Conservation (phyloP, 1,140 invertebrate genomes). For the Zelostemma sp. region DNA sequence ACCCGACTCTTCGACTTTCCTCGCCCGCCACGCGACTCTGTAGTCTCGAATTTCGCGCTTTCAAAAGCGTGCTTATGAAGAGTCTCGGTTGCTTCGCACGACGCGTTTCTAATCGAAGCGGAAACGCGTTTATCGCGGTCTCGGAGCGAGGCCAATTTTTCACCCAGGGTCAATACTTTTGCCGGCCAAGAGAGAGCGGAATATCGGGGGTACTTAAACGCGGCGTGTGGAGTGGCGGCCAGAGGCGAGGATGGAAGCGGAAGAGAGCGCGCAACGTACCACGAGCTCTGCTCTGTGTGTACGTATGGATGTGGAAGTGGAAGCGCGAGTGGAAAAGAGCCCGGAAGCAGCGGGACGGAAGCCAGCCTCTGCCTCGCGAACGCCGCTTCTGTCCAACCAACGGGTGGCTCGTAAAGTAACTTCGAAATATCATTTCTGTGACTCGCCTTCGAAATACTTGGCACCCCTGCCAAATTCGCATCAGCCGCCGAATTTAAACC, state of each 20-base stretch:
- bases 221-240: constrained; percentile 53
- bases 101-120: too few relatives aligned
- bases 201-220: constrained; percentile 58
- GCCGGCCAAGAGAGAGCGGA: constrained; percentile 25
- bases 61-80: too few relatives aligned
- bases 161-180: constrained; percentile 43
- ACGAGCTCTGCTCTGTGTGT: constrained; percentile 38
- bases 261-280: constrained; percentile 38
- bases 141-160: constrained; percentile 15
- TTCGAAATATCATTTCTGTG: neutral
- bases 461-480: too few relatives aligned
- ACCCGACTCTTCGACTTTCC: neutral
- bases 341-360: constrained; percentile 52
- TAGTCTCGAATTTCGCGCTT: constrained; percentile 16
- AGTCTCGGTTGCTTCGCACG: too few relatives aligned
- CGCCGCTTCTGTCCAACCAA: constrained; percentile 48
- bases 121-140: constrained; percentile 13
- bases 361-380: constrained; percentile 52
- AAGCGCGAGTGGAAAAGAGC: constrained; percentile 48
- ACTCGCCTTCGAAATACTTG: too few relatives aligned
- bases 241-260: constrained; percentile 44
- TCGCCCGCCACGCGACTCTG: constrained; percentile 3
- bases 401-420: constrained; percentile 39
- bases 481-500: too few relatives aligned
- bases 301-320: constrained; percentile 40